Percentiles rank a stretch among this genome's conserved stretches.
phyloP scores from a whole-genome alignment of 2,888 invertebrate genomes.

The Leptogaster cylindrica region DNA sequence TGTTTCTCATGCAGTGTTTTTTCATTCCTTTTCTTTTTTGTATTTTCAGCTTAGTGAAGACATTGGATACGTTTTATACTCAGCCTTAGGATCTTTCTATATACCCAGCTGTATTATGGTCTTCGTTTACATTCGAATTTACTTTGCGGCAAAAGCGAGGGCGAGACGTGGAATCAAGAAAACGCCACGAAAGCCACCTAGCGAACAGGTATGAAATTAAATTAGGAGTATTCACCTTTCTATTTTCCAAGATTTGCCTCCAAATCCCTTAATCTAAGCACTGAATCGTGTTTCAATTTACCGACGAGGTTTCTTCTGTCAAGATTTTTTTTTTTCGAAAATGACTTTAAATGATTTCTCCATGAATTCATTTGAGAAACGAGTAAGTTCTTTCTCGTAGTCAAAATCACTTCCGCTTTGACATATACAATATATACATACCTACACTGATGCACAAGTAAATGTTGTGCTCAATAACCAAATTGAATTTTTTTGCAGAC shows the following conservation, averaged over 20 bases:
- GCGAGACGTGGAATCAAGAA: constrained; percentile 88
- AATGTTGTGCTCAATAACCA: too few species aligned
- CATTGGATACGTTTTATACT: constrained; percentile 97
- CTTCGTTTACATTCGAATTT: constrained; percentile 98
- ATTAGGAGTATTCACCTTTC: constrained; percentile 22
- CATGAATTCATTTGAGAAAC: neutral
- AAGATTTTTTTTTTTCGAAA: neutral
- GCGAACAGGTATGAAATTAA: constrained; percentile 60
- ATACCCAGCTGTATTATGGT: constrained; percentile 99
- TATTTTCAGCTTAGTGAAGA: constrained; percentile 88
- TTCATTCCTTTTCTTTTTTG: too few species aligned
- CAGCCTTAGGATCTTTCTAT: constrained; percentile 98
- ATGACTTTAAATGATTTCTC: neutral
- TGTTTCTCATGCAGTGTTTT: too few species aligned
- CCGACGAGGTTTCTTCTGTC: constrained; percentile 11
- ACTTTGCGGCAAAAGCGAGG: constrained; percentile 91
- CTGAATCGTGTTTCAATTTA: constrained; percentile 35
- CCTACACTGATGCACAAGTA: too few species aligned
- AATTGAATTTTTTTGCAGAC: too few species aligned
- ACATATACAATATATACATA: too few species aligned
- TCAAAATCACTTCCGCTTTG: neutral
- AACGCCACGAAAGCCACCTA: constrained; percentile 68
- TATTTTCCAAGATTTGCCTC: neutral
- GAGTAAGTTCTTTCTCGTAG: neutral
- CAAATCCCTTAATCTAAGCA: constrained; percentile 34